A percentile compares a stretch with the other conserved stretches of the same genome.
Conservation (phyloP, 1,140 invertebrate genomes). For the Drosophila mauritiana region DNA sequence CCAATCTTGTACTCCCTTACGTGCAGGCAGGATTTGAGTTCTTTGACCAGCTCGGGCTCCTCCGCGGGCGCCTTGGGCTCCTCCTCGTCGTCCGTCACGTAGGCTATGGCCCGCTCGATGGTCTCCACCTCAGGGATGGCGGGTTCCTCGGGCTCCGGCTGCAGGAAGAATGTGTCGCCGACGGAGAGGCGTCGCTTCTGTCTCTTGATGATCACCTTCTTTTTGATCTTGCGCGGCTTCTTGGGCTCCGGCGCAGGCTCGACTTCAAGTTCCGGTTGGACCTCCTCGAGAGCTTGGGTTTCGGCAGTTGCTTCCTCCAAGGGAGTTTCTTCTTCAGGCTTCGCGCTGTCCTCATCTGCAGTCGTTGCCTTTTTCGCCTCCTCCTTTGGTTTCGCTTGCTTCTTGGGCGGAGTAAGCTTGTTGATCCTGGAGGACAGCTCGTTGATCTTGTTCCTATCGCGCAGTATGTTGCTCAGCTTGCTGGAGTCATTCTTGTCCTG, state of each 20-base stretch:
- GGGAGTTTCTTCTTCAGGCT: neutral
- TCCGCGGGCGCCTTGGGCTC: slow-evolving; percentile 23
- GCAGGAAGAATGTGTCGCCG: slow-evolving; percentile 72
- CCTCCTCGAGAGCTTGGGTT: neutral
- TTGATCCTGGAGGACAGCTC: slow-evolving; percentile 53
- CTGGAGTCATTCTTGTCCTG: slow-evolving; percentile 26
- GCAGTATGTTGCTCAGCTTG: slow-evolving; percentile 61
- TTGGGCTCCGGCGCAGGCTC: slow-evolving; percentile 47
- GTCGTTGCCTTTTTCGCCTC: slow-evolving; percentile 2
- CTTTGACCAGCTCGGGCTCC: slow-evolving; percentile 39
- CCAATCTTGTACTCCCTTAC: slow-evolving; percentile 74
- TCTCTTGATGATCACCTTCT: slow-evolving; percentile 81
- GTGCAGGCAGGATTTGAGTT: slow-evolving; percentile 75
- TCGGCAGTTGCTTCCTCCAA: neutral
- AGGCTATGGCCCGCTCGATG: slow-evolving; percentile 76
- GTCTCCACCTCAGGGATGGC: slow-evolving; percentile 69
- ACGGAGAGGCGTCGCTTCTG: slow-evolving; percentile 75
- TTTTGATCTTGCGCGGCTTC: slow-evolving; percentile 73
- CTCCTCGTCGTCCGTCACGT: slow-evolving; percentile 72
- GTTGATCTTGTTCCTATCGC: slow-evolving; percentile 69
- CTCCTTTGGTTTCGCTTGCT: slow-evolving; percentile 43
- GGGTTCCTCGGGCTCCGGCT: slow-evolving; percentile 64
- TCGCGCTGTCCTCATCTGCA: neutral
- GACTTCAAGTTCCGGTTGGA: neutral
- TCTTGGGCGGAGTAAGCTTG: slow-evolving; percentile 71